A percentile compares a stretch with the other conserved stretches of the same genome.
phyloP scores from a whole-genome alignment of 2,797 vertebrate species.

The Pelobates cultripes region DNA sequence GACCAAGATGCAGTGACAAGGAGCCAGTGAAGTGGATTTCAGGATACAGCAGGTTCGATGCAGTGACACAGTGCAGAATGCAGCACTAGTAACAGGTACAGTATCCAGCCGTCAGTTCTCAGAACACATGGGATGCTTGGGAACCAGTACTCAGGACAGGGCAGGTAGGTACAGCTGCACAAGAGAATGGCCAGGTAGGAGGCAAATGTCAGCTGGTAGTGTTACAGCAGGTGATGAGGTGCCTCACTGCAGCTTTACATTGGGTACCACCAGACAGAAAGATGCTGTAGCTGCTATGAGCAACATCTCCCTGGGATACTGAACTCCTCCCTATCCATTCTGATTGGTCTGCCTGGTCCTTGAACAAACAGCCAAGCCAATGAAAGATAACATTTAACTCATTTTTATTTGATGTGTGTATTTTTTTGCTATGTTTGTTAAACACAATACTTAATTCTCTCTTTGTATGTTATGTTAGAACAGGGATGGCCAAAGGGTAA shows the following conservation, averaged over 20 bases:
- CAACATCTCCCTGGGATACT: constrained; percentile 5
- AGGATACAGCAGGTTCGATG: neutral
- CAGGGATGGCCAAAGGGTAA: too few relatives aligned
- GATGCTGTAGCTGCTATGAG: constrained; percentile 14
- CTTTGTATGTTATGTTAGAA: too few relatives aligned
- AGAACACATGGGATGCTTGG: neutral
- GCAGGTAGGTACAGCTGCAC: constrained; percentile 1
- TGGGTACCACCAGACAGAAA: neutral
- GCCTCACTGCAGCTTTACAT: constrained; percentile 5
- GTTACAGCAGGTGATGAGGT: neutral
- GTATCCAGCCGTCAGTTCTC: neutral
- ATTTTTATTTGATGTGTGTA: neutral
- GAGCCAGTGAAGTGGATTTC: neutral
- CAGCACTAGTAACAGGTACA: constrained; percentile 14
- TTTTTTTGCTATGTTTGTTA: too few relatives aligned
- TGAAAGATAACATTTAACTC: neutral
- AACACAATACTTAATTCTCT: too few relatives aligned
- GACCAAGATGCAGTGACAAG: neutral
- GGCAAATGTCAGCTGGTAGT: neutral
- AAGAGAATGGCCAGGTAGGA: neutral
- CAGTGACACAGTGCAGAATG: too few relatives aligned
- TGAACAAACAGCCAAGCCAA: constrained; percentile 2
- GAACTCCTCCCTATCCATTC: constrained; percentile 2
- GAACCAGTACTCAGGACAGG: neutral
- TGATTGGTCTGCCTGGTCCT: constrained; percentile 23